Conservation (phyloP, 2,888 invertebrate genomes). For the Cryptophagus acutangulus region DNA sequence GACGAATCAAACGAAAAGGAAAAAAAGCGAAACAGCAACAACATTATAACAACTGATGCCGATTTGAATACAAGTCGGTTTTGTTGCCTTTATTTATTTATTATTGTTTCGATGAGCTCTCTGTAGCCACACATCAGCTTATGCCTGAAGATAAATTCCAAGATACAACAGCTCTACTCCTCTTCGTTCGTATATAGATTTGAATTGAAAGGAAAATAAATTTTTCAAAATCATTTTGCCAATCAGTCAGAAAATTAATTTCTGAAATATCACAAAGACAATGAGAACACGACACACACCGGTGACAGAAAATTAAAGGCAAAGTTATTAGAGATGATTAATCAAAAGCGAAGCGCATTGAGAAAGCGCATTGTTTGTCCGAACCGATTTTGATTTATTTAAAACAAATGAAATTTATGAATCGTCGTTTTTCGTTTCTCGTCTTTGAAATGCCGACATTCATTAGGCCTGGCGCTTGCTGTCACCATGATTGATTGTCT, state of each 20-base stretch:
- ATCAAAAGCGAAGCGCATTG: slow-evolving; percentile 30
- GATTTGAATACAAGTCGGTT: slow-evolving; percentile 1
- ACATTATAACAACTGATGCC: slow-evolving; percentile 2
- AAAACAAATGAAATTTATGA: slow-evolving; percentile 43
- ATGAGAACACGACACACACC: too few species aligned
- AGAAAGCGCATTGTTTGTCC: slow-evolving; percentile 36
- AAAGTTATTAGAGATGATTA: slow-evolving; percentile 36
- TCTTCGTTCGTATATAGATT: too few species aligned
- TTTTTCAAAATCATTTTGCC: too few species aligned
- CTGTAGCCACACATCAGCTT: too few species aligned
- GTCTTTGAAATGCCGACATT: slow-evolving; percentile 31
- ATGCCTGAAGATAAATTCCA: too few species aligned
- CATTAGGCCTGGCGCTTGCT: slow-evolving; percentile 37
- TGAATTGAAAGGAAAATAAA: too few species aligned
- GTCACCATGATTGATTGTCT: slow-evolving; percentile 37
- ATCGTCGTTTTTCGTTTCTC: slow-evolving; percentile 32
- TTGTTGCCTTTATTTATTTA: slow-evolving; percentile 1
- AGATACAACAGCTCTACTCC: too few species aligned
- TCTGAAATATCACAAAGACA: too few species aligned
- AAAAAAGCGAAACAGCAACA: slow-evolving; percentile 1
- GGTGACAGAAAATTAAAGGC: too few species aligned
- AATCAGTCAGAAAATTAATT: too few species aligned
- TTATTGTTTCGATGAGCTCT: too few species aligned
- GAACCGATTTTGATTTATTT: slow-evolving; percentile 39
- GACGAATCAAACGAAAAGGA: not conserved